These are phyloP conservation scores for Drosophila nr. medialis DNA, from an alignment of 2,888 invertebrate genomes.

Conservation along the genomic window DNA sequence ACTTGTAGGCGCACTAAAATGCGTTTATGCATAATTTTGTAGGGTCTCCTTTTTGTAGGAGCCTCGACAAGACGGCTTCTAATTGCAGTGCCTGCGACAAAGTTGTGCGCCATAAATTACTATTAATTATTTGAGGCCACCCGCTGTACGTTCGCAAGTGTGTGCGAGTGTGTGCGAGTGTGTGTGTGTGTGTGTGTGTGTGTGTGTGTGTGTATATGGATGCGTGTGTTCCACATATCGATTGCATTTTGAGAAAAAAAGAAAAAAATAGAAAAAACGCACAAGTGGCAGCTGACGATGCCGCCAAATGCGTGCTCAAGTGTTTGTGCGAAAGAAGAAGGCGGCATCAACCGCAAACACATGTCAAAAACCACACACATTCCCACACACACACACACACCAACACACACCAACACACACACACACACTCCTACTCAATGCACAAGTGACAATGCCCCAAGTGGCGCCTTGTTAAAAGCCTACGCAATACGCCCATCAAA, in stretches of 20 bases:
- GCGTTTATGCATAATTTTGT: slow-evolving; percentile 81
- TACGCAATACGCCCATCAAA: slow-evolving; percentile 60
- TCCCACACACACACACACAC: slow-evolving; percentile 2
- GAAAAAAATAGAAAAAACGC: slow-evolving; percentile 50
- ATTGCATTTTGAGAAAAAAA: slow-evolving; percentile 63
- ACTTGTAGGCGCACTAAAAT: slow-evolving; percentile 82
- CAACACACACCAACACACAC: slow-evolving; percentile 2
- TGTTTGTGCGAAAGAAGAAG: slow-evolving; percentile 66
- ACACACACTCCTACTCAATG: slow-evolving; percentile 13
- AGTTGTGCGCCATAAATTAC: slow-evolving; percentile 69
- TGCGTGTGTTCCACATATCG: slow-evolving; percentile 76
- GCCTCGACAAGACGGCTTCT: slow-evolving; percentile 29
- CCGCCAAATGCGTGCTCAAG: slow-evolving; percentile 84
- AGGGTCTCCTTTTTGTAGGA: slow-evolving; percentile 25
- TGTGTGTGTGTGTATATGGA: slow-evolving; percentile 26
- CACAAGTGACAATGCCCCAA: slow-evolving; percentile 60
- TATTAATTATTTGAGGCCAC: slow-evolving; percentile 72
- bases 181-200: slow-evolving; percentile 14
- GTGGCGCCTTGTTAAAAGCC: slow-evolving; percentile 53
- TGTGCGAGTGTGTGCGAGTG: background rate
- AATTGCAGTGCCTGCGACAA: slow-evolving; percentile 69
- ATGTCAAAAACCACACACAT: slow-evolving; percentile 14
- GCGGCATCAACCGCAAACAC: slow-evolving; percentile 46
- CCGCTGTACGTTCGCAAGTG: slow-evolving; percentile 2
- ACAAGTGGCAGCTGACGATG: slow-evolving; percentile 77